Evolutionary conservation across 1,140 invertebrate genomes (phyloP), one percentile per base, ranked within the genome.

Genomic region (Bombus polaris): DNA sequence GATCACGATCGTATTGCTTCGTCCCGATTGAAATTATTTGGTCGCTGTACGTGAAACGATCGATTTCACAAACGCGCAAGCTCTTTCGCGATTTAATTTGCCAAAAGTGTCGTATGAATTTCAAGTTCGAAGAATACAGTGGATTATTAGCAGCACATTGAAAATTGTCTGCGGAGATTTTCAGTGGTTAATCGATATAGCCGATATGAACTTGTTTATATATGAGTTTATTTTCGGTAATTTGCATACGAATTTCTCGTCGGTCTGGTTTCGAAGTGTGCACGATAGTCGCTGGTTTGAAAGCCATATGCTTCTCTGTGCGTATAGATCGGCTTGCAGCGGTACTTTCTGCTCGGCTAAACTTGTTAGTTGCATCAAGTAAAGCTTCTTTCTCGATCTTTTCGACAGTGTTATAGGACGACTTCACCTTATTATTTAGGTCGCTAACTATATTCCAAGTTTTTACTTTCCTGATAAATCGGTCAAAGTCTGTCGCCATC

Each of bases 291-390:
- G 39, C 13, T 35, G 13, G 8, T 44, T 25, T 10, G 22, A 71
- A 71, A 37, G 1, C 37, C 37, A 22, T 5, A 15, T 25, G 18
- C 18, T 4, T 25, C 35, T 10, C 6, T 32, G 32, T 37, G 9
- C 28, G 59, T 18, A 10, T 9, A 42, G 39, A 3, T 44, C n/a
- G 71, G 71, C 53, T 59, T 18, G 47, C 59, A 22, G 53, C 68
- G 18, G 53, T 81, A 79, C 47, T 88, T 89, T 88, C 68, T 57
- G 84, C 73, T 79, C 32, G 74, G 88, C 66, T 82, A 81, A 81
- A 82, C 74, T 82, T 72, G 68, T 44, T 81, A 81, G 76, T 78
- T 86, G 35, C 66, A 53, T 85, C 78, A 22, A 83, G 74, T 44
- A 35, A 88, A 88, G 74, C 66, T 81, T 53, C 78, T 81, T 57